Evolutionary conservation across 2,113 vertebrate genomes (phyloP).

Genomic region (Mustela nigripes): DNA sequence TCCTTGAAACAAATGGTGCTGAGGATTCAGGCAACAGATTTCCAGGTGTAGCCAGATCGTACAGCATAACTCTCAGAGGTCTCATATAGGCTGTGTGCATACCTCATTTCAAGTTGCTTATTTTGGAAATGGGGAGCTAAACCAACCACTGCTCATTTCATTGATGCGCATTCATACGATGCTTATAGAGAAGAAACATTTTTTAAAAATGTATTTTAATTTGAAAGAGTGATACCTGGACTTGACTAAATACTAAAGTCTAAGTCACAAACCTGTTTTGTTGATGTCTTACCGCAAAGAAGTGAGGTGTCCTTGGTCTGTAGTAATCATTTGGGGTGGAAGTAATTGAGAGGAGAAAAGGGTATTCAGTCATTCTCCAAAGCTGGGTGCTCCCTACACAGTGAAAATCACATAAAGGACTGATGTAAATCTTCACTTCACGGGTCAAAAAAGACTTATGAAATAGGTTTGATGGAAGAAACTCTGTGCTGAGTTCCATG

Average conservation of each 20-base stretch:
- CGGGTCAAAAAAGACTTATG: neutral
- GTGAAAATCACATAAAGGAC: neutral
- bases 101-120: neutral
- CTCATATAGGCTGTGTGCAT: neutral
- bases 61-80: neutral
- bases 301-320: neutral
- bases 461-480: neutral
- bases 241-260: neutral
- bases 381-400: neutral
- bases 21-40: conserved; percentile 6
- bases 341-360: neutral
- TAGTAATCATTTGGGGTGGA: neutral
- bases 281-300: neutral
- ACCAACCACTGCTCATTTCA: neutral
- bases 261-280: neutral
- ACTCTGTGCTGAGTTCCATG: neutral
- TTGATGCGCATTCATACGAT: neutral
- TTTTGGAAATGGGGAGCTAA: neutral
- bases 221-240: neutral
- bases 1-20: conserved; percentile 40
- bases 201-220: neutral
- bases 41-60: neutral
- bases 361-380: neutral
- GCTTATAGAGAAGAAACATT: neutral
- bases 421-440: neutral